A percentile compares a stretch with the other conserved stretches of the same genome.
These are phyloP conservation scores for Orchesella cincta DNA, from an alignment of 1,140 invertebrate species.

Conservation along the genomic window DNA sequence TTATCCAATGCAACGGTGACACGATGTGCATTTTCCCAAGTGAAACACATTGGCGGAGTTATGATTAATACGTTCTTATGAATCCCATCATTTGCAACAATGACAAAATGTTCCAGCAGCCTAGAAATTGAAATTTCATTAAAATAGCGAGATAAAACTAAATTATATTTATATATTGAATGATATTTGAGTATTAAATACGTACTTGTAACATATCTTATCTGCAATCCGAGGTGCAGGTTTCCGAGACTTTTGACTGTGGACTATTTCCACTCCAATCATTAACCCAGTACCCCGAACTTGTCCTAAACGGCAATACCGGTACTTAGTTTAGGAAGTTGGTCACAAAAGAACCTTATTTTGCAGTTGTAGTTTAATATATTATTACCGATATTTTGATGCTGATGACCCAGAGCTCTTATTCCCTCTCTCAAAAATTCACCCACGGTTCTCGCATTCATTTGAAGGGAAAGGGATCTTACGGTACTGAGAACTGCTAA, in stretches of 20 bases:
- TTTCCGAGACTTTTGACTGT: conserved; percentile 41
- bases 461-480: conserved; percentile 51
- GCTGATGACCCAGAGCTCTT: conserved; percentile 41
- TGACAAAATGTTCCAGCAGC: conserved; percentile 59
- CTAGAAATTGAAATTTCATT: conserved; percentile 49
- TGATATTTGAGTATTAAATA: neutral
- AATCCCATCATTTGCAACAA: conserved; percentile 63
- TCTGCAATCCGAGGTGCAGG: conserved; percentile 46
- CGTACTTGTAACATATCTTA: conserved; percentile 47
- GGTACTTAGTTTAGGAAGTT: too few species aligned
- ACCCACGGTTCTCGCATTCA: conserved; percentile 52
- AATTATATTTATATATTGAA: neutral
- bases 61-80: conserved; percentile 65
- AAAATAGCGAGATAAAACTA: neutral
- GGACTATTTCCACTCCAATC: conserved; percentile 53
- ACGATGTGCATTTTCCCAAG: conserved; percentile 56
- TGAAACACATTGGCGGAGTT: conserved; percentile 66
- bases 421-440: conserved; percentile 50
- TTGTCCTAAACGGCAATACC: conserved; percentile 47
- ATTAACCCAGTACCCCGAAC: conserved; percentile 52
- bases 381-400: conserved; percentile 37
- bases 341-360: too few species aligned
- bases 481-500: conserved; percentile 52
- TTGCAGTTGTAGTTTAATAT: neutral
- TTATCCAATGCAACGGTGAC: conserved; percentile 54